Percentiles rank a stretch among this genome's conserved stretches.
These are phyloP conservation scores for Nematolebias whitei DNA, from an alignment of 2,113 vertebrate genomes.

Conservation along the genomic window DNA sequence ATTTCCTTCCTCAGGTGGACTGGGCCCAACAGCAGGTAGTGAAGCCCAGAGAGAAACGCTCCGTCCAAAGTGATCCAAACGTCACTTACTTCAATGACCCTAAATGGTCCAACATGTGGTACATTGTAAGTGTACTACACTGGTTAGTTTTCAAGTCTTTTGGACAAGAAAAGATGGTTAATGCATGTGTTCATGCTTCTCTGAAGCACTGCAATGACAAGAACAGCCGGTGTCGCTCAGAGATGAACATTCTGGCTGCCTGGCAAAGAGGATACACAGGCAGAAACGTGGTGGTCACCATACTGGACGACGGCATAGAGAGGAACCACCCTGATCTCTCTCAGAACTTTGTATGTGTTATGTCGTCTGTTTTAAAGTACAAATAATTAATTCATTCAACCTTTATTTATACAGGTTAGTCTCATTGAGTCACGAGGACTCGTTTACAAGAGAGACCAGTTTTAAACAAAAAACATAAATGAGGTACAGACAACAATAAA, in stretches of 20 bases:
- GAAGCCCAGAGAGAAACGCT: conserved; percentile 87
- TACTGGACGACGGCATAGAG: conserved; percentile 93
- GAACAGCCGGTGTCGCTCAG: conserved; percentile 83
- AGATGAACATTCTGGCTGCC: conserved; percentile 90
- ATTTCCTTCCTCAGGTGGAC: conserved; percentile 78
- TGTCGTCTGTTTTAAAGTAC: not conserved
- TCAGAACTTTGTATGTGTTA: conserved; percentile 86
- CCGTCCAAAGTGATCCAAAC: conserved; percentile 66
- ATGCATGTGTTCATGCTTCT: not conserved
- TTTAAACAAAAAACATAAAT: too few species aligned
- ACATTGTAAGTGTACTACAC: conserved; percentile 84
- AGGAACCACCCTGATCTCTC: conserved; percentile 91
- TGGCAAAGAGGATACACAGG: conserved; percentile 93
- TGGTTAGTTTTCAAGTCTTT: not conserved
- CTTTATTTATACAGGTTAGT: too few species aligned
- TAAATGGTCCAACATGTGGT: conserved; percentile 96
- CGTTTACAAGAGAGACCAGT: too few species aligned
- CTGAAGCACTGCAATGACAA: conserved; percentile 71
- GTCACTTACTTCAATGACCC: conserved; percentile 87
- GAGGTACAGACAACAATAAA: too few species aligned
- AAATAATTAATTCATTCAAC: too few species aligned
- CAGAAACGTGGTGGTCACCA: conserved; percentile 89
- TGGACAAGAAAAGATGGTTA: not conserved
- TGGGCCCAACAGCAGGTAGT: conserved; percentile 92
- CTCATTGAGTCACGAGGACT: too few species aligned